Evolutionary conservation across 2,888 invertebrate genomes (phyloP), one percentile per base, ranked within the genome.

Genomic region (Cordilura impudica): DNA sequence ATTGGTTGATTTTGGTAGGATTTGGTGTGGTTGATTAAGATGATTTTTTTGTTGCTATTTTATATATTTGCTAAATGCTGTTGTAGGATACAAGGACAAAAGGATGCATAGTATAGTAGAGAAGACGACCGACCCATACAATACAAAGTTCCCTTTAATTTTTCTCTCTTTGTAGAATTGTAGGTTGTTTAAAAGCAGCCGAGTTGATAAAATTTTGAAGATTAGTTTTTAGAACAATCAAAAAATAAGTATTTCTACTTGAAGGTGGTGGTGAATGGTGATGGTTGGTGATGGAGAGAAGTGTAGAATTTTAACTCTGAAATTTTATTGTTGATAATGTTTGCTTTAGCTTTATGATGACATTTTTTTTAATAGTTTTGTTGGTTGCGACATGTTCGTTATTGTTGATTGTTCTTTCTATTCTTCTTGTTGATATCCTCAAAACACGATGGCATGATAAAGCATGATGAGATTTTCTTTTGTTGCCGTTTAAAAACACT

Each of bases 21-120:
- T 71, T 73, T 70, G 77, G 66, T 74, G 78, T 78, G 54, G 72
- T 73, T 79, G 72, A 53, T 69, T 69, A 69, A 71, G 74, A 75
- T 79, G 71, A 67, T 71, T 39, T 72, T 71, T 73, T 56, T 75
- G 54, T 78, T 69, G 78, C 73, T 63, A 53, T 63, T 65, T 26
- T 63, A 31, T 18, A 53, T 61, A 56, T 67, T 75, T 63, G 23
- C 69, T 70, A 73, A 78, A 73, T 75, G 70, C 67, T 78, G 78
- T 78, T 73, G 73, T 61, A 69, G 73, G 75, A 71, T 63, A 72
- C 39, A 67, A 71, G 58, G 79, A 51, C 71, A 66, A 78, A 67
- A 67, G 71, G 79, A 71, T 67, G 79, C 26, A 66, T 12, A 45
- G 71, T 65, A 60, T 21, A 63, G 63, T 65, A 51, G 73, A 66